Evolutionary conservation across 2,888 invertebrate genomes (phyloP).

Genomic region (Tortrix viridana): DNA sequence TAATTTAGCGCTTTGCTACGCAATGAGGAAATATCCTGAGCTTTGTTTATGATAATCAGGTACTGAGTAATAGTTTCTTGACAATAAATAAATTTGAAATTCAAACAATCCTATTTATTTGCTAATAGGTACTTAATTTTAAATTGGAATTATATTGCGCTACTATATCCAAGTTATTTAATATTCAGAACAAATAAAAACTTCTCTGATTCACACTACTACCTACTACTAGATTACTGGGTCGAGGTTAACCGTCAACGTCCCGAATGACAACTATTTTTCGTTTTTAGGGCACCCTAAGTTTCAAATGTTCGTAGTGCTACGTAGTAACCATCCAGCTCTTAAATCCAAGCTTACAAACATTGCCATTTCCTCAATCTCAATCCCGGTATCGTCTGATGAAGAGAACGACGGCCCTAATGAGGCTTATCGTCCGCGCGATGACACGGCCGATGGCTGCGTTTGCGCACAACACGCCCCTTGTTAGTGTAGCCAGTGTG

Average conservation of each 20-base stretch:
- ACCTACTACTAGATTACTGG: no score
- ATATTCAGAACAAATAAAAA: no score
- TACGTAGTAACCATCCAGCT: no score
- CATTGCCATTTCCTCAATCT: constrained; percentile 30
- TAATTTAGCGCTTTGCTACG: constrained; percentile 39
- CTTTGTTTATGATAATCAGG: constrained; percentile 52
- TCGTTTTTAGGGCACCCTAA: no score
- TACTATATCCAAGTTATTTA: no score
- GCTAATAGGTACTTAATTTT: constrained; percentile 6
- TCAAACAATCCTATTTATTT: constrained; percentile 37
- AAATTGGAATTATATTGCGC: constrained; percentile 3
- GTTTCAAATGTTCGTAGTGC: no score
- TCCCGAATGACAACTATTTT: no score
- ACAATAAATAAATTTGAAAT: constrained; percentile 49
- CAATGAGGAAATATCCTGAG: constrained; percentile 46
- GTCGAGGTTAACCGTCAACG: no score
- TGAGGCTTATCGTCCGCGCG: constrained; percentile 74
- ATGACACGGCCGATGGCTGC: constrained; percentile 76
- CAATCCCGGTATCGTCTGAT: constrained; percentile 55
- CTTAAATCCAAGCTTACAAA: neutral
- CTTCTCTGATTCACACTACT: no score
- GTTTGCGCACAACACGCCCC: constrained; percentile 59
- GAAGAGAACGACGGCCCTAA: constrained; percentile 73
- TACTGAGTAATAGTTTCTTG: constrained; percentile 51
- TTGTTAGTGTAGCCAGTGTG: constrained; percentile 59